These are phyloP conservation scores for Falco cherrug DNA, from an alignment of 2,797 vertebrate species.

Conservation along the genomic window DNA sequence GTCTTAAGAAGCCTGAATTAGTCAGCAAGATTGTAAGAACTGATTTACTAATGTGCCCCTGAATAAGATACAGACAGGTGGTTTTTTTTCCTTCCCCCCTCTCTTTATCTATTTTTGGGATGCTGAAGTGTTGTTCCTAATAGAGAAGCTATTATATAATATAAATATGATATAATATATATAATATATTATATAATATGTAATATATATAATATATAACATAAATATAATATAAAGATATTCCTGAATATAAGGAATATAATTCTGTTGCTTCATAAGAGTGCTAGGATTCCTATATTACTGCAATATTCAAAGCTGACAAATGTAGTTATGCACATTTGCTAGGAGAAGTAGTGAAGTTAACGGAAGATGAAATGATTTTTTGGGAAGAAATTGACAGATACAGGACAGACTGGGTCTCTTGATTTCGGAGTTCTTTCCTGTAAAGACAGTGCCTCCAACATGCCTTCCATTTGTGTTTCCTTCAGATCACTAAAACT, in stretches of 20 bases:
- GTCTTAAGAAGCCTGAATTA: not conserved
- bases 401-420: not conserved
- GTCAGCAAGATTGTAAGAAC: not conserved
- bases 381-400: not conserved
- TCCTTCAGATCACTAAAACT: not conserved
- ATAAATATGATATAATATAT: too few relatives aligned
- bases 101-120: not conserved
- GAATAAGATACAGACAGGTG: not conserved
- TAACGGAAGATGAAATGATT: not conserved
- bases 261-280: not conserved
- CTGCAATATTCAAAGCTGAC: not conserved
- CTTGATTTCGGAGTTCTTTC: not conserved
- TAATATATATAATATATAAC: too few relatives aligned
- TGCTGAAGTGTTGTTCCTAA: not conserved
- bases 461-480: not conserved
- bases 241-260: not conserved
- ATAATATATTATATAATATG: too few relatives aligned
- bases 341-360: not conserved
- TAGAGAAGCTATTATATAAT: not conserved
- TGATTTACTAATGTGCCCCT: not conserved
- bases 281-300: not conserved
- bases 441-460: not conserved
- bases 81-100: accelerated
- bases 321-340: not conserved
- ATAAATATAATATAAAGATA: not conserved